phyloP scores from a whole-genome alignment of 2,888 invertebrate species.

The Danaus chrysippus region DNA sequence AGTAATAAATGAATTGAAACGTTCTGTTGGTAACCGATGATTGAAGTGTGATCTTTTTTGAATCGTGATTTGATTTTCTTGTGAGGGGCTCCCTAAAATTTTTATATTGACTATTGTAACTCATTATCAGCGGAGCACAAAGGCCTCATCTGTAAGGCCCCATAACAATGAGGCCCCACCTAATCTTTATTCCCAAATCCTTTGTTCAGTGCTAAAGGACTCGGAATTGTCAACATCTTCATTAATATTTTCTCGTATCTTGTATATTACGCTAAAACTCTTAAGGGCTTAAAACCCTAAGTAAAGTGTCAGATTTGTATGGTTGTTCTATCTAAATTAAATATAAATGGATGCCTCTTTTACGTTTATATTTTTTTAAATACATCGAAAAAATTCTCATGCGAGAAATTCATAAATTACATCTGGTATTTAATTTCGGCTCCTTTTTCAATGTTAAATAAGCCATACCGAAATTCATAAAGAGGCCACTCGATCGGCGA shows the following conservation, averaged over 20 bases:
- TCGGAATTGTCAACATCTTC: conserved; percentile 64
- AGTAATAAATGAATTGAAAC: background rate
- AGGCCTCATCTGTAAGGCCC: conserved; percentile 54
- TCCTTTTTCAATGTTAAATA: conserved; percentile 15
- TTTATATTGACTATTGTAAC: conserved; percentile 51
- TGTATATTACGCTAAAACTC: conserved; percentile 33
- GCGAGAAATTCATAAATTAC: no score
- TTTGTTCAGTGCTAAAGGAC: conserved; percentile 58
- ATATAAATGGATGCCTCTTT: background rate
- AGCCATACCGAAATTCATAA: conserved; percentile 18
- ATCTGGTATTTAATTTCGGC: conserved; percentile 1
- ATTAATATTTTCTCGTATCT: conserved; percentile 57
- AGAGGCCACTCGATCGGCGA: conserved; percentile 18
- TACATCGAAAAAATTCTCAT: background rate
- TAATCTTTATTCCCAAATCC: conserved; percentile 46
- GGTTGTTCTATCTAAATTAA: conserved; percentile 18
- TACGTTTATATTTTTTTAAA: background rate
- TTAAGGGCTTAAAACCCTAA: conserved; percentile 37
- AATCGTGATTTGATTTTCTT: conserved; percentile 18
- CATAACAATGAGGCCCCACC: conserved; percentile 39
- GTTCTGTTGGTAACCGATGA: background rate
- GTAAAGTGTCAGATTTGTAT: conserved; percentile 30
- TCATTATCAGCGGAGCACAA: conserved; percentile 57
- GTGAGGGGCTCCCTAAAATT: conserved; percentile 41
- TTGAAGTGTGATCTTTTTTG: background rate